These are phyloP conservation scores for Tapera naevia DNA, from an alignment of 2,797 vertebrate species.

Conservation along the genomic window DNA sequence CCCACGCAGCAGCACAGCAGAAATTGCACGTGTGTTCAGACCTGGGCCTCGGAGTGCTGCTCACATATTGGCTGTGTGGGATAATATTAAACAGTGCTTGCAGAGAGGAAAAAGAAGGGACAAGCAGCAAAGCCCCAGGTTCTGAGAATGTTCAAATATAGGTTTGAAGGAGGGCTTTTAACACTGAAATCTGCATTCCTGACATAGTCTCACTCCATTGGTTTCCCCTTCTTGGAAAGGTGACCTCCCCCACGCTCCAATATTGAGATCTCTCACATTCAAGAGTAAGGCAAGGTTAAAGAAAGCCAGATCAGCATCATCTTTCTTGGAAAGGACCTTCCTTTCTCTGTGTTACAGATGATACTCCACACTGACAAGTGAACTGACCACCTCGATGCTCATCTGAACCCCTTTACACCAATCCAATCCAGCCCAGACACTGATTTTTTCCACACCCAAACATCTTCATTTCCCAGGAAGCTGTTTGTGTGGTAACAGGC, in stretches of 20 bases:
- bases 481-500: background rate
- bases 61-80: background rate
- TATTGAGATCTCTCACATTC: background rate
- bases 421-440: background rate
- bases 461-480: background rate
- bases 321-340: background rate
- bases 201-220: background rate
- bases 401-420: background rate
- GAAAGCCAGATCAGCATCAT: background rate
- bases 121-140: background rate
- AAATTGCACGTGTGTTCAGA: fast-evolving
- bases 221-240: background rate
- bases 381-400: background rate
- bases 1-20: background rate
- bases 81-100: background rate
- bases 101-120: background rate
- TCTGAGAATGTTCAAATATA: background rate
- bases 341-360: background rate
- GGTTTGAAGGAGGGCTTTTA: background rate
- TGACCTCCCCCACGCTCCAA: fast-evolving
- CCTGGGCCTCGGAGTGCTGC: background rate
- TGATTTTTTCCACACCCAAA: background rate
- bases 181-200: background rate
- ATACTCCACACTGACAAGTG: background rate
- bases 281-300: background rate